phyloP scores from a whole-genome alignment of 2,113 vertebrate genomes.

The Phylloscopus whistleri region DNA sequence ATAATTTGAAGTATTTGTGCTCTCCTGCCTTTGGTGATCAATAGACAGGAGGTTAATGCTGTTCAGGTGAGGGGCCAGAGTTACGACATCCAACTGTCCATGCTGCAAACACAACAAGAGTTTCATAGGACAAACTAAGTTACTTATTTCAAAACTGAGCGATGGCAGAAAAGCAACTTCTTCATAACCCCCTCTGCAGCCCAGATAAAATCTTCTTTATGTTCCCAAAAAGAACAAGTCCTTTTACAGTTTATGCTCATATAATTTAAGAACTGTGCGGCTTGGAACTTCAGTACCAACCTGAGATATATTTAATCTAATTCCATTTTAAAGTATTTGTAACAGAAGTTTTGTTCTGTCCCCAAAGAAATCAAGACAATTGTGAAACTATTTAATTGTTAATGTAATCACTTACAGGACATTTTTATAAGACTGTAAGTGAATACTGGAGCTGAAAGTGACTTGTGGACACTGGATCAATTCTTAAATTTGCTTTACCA shows the following conservation, averaged over 20 bases:
- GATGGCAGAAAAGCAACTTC: not conserved
- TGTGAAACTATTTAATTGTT: not conserved
- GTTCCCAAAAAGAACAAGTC: not conserved
- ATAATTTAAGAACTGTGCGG: not conserved
- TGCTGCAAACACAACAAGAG: not conserved
- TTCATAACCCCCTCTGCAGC: not conserved
- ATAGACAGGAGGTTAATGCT: not conserved
- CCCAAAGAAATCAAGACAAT: not conserved
- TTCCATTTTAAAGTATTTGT: not conserved
- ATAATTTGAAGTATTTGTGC: not conserved
- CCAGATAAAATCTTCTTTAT: constrained; percentile 24
- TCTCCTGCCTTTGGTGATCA: not conserved
- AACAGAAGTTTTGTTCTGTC: not conserved
- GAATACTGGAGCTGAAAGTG: not conserved
- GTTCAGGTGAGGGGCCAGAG: not conserved
- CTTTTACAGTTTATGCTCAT: not conserved
- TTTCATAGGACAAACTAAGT: not conserved
- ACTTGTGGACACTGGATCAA: not conserved
- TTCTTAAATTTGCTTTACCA: constrained; percentile 16
- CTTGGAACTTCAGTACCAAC: not conserved
- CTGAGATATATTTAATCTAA: not conserved
- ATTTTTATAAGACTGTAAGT: not conserved
- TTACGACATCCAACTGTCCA: not conserved
- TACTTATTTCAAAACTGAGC: constrained; percentile 7
- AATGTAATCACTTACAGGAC: not conserved